Base-by-base conservation (phyloP, 2,113 vertebrate species). In the Seriola dumerili region DNA sequence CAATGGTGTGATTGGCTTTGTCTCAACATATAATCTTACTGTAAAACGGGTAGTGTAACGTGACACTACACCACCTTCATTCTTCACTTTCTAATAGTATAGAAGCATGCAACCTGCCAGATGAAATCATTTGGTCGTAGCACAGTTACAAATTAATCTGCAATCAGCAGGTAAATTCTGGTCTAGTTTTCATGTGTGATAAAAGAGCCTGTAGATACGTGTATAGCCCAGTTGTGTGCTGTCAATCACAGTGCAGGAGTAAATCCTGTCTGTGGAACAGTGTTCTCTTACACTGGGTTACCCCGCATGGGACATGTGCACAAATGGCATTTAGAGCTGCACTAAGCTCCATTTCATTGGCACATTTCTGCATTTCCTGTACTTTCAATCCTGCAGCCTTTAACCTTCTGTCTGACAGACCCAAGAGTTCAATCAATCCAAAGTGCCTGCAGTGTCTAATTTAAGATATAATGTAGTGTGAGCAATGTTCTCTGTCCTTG, bases 211-310 rank as follows among this genome's bases (percentile, higher is more conserved):
- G 23, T 32, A 25, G 55, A 50, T 73, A 54, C 32, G 54, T 38
- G 66, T 38, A 76, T 59, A 44, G 23, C 2, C 63, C 87, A 90
- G 88, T 88, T 92, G 89, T 76, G 83, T 78, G 75, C 80, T 88
- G 88, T 92, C 92, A 89, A 80, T 93, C 89, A 91, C 57, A 61
- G 68, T 12, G 23, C 40, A 36, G 61, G 58, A 76, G 85, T 66
- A 88, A 85, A 89, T 76, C 77, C 78, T 79, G 80, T 87, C 86
- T 83, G 75, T 65, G 64, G 52, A 81, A 50, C 52, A 80, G 89
- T 89, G 72, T 88, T 92, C 50, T 81, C 87, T 91, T 90, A 66
- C 87, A 82, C 68, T 63, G 44, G 72, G 79, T 62, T 14, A 46
- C 48, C 78, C 72, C 68, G 63, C 76, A 58, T 75, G 73, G 40